These are phyloP conservation scores for fruit fly (Drosophila melanogaster) DNA, from an alignment of 1,140 invertebrate species.

Conservation along the genomic window Release_6_plus_ISO1_MT NC_004354.4:13420001-13420500, in stretches of 20 bases:
- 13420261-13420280: constrained; percentile 52
- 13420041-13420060: constrained; percentile 62
- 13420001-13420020: constrained; percentile 18
- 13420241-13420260: constrained; percentile 26
- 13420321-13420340: background rate
- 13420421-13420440: constrained; percentile 93
- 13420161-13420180: constrained; percentile 37
- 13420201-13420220: background rate
- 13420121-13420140: constrained; percentile 59
- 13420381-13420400: constrained; percentile 17
- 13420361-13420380: constrained; percentile 16
- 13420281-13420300: constrained; percentile 37
- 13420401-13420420: constrained; percentile 91
- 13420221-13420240: constrained; percentile 45
- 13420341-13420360: background rate
- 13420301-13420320: constrained; percentile 25
- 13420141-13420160: constrained; percentile 36
- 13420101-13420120: background rate
- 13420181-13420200: background rate
- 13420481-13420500: constrained; percentile 93
- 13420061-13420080: constrained; percentile 76
- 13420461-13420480: constrained; percentile 92
- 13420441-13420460: constrained; percentile 96
- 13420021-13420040: background rate
- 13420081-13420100: constrained; percentile 49